phyloP scores from a whole-genome alignment of 2,888 invertebrate genomes.

The Calameuta idolon region DNA sequence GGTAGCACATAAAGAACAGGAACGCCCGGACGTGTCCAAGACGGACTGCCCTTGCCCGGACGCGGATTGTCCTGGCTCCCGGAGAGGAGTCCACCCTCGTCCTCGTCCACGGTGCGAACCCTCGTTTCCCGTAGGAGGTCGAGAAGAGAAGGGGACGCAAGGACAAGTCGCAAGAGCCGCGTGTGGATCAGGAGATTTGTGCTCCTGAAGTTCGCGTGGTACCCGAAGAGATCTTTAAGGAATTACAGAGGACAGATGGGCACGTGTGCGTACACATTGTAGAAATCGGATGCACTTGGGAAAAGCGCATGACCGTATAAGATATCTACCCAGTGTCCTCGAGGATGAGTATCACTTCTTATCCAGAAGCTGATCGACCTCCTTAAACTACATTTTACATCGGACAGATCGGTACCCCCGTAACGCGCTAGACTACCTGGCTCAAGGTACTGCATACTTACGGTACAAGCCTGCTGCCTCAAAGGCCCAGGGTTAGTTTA shows the following conservation, averaged over 20 bases:
- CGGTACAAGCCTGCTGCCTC: slow-evolving; percentile 11
- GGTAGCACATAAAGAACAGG: slow-evolving; percentile 56
- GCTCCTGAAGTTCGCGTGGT: slow-evolving; percentile 46
- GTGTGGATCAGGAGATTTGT: slow-evolving; percentile 45
- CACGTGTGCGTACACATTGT: background rate
- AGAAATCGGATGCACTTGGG: background rate
- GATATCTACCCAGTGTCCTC: background rate
- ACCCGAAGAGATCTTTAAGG: slow-evolving; percentile 40
- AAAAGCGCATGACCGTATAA: background rate
- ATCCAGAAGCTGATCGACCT: background rate
- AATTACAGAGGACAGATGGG: slow-evolving; percentile 39
- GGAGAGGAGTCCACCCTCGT: slow-evolving; percentile 11
- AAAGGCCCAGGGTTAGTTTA: slow-evolving; percentile 52
- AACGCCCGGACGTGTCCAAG: slow-evolving; percentile 58
- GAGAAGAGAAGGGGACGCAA: slow-evolving; percentile 23
- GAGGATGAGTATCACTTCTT: background rate
- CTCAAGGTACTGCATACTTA: background rate
- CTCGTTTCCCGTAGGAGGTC: slow-evolving; percentile 9
- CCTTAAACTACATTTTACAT: background rate
- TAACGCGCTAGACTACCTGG: background rate
- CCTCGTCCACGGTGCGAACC: background rate
- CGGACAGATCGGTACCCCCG: background rate
- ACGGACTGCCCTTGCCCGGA: slow-evolving; percentile 58
- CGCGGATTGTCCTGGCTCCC: slow-evolving; percentile 40
- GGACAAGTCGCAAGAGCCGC: slow-evolving; percentile 24